These are phyloP conservation scores for Caenorhabditis becei DNA, from an alignment of 2,888 invertebrate genomes.

Conservation along the genomic window DNA sequence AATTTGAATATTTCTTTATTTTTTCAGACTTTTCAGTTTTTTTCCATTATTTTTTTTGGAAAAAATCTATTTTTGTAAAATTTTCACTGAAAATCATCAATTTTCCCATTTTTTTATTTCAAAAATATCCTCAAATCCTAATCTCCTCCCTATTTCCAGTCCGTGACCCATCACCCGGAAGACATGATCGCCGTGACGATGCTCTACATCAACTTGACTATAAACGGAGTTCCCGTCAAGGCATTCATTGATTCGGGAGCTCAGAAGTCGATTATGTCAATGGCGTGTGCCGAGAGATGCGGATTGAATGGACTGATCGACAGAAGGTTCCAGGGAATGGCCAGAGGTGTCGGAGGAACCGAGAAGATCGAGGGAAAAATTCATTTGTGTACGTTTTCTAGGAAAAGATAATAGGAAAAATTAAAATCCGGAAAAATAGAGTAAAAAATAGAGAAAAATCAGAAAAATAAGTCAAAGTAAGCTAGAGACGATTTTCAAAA, in stretches of 20 bases:
- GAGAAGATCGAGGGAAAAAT: conserved; percentile 96
- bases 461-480: too few species aligned
- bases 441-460: too few species aligned
- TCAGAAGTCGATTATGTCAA: conserved; percentile 98
- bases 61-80: too few species aligned
- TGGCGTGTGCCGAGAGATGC: conserved; percentile 88
- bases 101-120: too few species aligned
- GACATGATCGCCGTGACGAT: conserved; percentile 97
- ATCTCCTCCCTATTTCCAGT: conserved; percentile 86
- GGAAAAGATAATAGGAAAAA: too few species aligned
- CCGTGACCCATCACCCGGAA: conserved; percentile 98
- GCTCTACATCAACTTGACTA: conserved; percentile 96
- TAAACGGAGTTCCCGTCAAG: conserved; percentile 96
- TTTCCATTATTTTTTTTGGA: too few species aligned
- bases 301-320: conserved; percentile 85
- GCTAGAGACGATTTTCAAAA: too few species aligned
- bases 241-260: conserved; percentile 98
- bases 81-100: too few species aligned
- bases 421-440: background rate
- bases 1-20: too few species aligned
- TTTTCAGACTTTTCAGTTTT: too few species aligned
- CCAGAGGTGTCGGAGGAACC: conserved; percentile 97
- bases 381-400: conserved; percentile 87
- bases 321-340: conserved; percentile 94
- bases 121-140: too few species aligned